Evolutionary conservation across 1,140 invertebrate genomes (phyloP), one percentile per base, ranked within the genome.

Genomic region (Drosophila ogumai): DNA sequence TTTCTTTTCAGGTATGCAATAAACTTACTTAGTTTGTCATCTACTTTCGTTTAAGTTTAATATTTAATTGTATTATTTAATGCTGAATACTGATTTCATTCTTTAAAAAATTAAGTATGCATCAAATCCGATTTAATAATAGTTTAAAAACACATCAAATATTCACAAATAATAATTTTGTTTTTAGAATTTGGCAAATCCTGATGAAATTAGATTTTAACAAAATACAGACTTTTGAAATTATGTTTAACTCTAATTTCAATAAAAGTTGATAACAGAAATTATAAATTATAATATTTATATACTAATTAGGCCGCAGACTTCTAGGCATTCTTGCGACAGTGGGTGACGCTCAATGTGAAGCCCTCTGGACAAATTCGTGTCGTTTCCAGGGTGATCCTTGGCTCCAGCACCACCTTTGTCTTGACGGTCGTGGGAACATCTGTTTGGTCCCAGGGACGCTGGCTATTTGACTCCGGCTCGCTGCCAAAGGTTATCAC

Each of bases 371-470:
- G 47, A 41, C 84, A 88, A 6, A 57, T 41, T 13, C 17, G 52
- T 8, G 65, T 7, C 3, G 80, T 52, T 9, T 84, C 84, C 28
- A 88, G 69, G 12, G 66, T 61, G 36, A 84, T 78, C 17, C 84
- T 68, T 1, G 76, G 80, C n/a, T 54, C 58, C 28, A 88, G 46
- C 8, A 55, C 25, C 19, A 50, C 12, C 13, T 3, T 32, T 7
- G 9, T 7, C 10, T 32, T 22, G 15, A 6, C 17, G 3, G 28
- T 13, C 12, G 54, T 1, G 12, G 32, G 10, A 4, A 17, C 1
- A n/a, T 49, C 50, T 1, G 19, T 41, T 22, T 19, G 25, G 28
- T 60, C 57, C 50, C 75, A 65, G 13, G 34, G 59, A 4, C 19
- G 40, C 31, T 28, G 36, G 4, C 7, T 34, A 19, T 31, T 28